These are phyloP conservation scores for Ammospiza maritima DNA, from an alignment of 2,797 vertebrate species.

Conservation along the genomic window DNA sequence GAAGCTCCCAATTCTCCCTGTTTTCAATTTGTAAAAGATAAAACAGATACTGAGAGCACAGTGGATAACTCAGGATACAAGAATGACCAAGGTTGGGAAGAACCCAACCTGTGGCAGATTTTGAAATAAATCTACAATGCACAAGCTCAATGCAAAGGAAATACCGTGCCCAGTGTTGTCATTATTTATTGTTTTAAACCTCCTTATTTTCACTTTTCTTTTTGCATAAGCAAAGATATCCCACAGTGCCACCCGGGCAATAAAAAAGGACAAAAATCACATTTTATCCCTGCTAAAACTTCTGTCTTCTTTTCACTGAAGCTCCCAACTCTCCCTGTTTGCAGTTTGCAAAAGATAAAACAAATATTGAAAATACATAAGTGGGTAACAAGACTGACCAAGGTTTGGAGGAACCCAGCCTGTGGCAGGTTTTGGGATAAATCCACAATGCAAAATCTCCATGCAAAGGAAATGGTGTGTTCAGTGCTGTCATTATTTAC, in stretches of 20 bases:
- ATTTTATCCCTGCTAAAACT: neutral
- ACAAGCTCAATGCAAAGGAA: neutral
- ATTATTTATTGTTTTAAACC: too few species aligned
- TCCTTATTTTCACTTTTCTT: too few species aligned
- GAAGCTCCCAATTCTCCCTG: too few species aligned
- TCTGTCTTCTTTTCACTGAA: neutral
- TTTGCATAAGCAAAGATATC: too few species aligned
- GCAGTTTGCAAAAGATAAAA: neutral
- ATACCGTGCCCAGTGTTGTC: too few species aligned
- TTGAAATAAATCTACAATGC: neutral
- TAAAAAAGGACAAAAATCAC: neutral
- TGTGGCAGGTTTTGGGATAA: neutral
- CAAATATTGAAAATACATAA: neutral
- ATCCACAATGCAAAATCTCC: neutral
- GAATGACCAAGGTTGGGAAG: neutral
- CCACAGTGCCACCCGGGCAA: neutral
- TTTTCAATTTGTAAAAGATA: too few species aligned
- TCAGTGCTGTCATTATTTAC: too few species aligned
- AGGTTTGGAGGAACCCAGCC: too few species aligned
- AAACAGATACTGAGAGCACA: too few species aligned
- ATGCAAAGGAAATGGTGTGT: neutral
- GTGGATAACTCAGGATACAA: neutral
- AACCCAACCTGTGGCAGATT: neutral
- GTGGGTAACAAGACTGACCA: neutral
- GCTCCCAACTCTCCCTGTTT: neutral